Percentiles rank a stretch among this genome's conserved stretches.
Evolutionary conservation across 1,140 invertebrate genomes (phyloP).

Genomic region (Lucilia sericata): DNA sequence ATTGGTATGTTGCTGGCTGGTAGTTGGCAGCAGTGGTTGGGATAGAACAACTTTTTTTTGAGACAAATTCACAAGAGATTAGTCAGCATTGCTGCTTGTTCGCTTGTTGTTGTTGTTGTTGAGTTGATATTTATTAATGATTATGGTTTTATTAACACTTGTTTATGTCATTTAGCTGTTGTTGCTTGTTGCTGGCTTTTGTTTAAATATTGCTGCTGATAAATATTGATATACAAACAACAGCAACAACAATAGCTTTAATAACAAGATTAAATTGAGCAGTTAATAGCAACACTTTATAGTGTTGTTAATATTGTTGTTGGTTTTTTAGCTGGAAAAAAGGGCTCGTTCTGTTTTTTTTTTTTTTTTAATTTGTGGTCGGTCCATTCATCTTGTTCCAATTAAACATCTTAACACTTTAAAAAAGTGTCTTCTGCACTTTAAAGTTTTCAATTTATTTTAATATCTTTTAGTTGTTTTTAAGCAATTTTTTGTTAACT

Average conservation of each 20-base stretch:
- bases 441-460: conserved; percentile 8
- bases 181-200: neutral
- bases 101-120: neutral
- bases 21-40: too few relatives aligned
- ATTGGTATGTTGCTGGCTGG: neutral
- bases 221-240: neutral
- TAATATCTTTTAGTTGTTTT: neutral
- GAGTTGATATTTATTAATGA: conserved; percentile 36
- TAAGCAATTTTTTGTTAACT: neutral
- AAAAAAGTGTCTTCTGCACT: conserved; percentile 9
- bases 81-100: conserved; percentile 11
- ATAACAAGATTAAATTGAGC: conserved; percentile 36
- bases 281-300: conserved; percentile 33
- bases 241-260: neutral
- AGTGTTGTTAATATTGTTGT: neutral
- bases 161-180: conserved; percentile 31
- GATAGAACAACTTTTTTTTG: neutral
- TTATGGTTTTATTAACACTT: conserved; percentile 44
- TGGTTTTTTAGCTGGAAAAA: neutral
- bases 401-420: neutral
- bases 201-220: conserved; percentile 13
- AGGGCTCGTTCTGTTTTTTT: neutral
- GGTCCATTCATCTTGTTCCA: neutral
- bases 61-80: conserved; percentile 34
- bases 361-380: neutral